phyloP scores from a whole-genome alignment of 2,797 vertebrate species.

The Silurus aristotelis region DNA sequence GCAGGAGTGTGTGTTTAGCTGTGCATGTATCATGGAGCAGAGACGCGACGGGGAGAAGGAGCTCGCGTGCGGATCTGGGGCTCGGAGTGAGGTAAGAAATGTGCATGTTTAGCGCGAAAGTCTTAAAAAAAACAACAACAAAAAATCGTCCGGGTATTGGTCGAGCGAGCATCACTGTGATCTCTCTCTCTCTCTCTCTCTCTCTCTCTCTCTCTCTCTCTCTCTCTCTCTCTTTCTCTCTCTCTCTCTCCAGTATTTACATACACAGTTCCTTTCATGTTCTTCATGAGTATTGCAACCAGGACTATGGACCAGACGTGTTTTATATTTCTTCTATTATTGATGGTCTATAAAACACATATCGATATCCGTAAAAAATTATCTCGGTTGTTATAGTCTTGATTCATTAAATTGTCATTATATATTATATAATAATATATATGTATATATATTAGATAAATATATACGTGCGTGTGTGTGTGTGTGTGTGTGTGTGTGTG shows the following conservation, averaged over 20 bases:
- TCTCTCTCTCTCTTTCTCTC: neutral
- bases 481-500: no score
- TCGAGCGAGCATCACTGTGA: neutral
- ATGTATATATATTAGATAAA: no score
- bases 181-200: neutral
- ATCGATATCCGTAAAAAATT: no score
- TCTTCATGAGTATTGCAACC: neutral
- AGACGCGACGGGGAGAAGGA: conserved; percentile 64
- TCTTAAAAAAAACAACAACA: no score
- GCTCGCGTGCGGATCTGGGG: conserved; percentile 31
- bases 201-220: neutral
- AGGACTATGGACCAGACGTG: neutral
- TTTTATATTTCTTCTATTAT: neutral
- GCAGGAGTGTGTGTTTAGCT: conserved; percentile 61
- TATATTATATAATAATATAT: no score
- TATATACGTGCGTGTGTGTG: no score
- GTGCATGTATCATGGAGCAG: conserved; percentile 64
- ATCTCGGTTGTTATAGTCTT: no score
- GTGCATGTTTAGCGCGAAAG: neutral
- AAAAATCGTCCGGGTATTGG: neutral
- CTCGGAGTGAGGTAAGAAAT: conserved; percentile 53
- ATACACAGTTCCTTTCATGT: neutral
- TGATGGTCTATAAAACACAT: no score
- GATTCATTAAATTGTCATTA: no score
- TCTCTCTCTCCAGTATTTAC: neutral